Evolutionary conservation across 1,140 invertebrate species (phyloP).

Genomic region (Trichonephila clavata): DNA sequence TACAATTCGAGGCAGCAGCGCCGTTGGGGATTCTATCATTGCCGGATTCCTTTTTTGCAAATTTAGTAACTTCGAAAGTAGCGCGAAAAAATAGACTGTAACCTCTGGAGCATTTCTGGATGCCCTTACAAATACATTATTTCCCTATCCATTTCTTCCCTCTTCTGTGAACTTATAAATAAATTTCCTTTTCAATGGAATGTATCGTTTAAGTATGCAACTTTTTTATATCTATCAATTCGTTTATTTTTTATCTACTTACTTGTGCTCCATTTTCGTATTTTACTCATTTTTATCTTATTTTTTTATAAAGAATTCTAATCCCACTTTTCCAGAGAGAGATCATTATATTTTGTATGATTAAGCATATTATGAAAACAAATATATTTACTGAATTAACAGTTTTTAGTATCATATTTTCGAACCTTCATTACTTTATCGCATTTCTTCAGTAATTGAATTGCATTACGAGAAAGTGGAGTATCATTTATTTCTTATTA

Average conservation of each 20-base stretch:
- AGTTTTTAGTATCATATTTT: not conserved
- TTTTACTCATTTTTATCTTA: not conserved
- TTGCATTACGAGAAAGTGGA: not conserved
- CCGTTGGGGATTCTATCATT: constrained; percentile 9
- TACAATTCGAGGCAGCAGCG: not conserved
- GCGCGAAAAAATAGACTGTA: not conserved
- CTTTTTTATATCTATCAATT: not conserved
- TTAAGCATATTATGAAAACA: not conserved
- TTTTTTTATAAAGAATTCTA: not conserved
- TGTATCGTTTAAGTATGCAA: not conserved
- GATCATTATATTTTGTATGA: not conserved
- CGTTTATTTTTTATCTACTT: not conserved
- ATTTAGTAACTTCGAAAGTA: constrained; percentile 30
- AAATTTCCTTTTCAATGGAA: not conserved
- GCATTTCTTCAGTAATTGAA: not conserved
- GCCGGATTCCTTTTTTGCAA: constrained; percentile 11
- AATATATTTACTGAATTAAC: not conserved
- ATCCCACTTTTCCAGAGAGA: not conserved
- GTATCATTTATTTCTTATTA: not conserved
- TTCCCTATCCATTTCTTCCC: not conserved
- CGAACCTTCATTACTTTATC: not conserved
- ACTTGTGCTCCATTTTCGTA: too few species aligned
- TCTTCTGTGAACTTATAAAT: not conserved
- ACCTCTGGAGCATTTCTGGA: not conserved
- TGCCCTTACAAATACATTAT: not conserved